Percentiles rank a stretch among this genome's conserved stretches.
Evolutionary conservation across 2,888 invertebrate species (phyloP).

Genomic region (Apamea monoglypha): DNA sequence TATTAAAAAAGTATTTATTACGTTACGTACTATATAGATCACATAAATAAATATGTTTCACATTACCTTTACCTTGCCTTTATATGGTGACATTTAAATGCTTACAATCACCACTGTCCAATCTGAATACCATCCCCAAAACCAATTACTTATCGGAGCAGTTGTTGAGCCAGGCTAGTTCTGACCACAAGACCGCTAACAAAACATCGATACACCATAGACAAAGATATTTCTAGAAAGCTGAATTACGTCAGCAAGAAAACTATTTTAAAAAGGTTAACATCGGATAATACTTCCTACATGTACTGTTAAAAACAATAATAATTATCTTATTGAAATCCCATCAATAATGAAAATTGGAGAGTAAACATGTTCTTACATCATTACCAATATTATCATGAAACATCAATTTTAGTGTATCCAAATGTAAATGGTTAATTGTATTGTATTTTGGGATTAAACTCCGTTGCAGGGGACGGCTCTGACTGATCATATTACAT

Average conservation of each 20-base stretch:
- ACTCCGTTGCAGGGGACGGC: slow-evolving; percentile 11
- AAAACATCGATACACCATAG: neutral
- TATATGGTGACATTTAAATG: slow-evolving; percentile 29
- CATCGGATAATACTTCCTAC: neutral
- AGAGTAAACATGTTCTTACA: neutral
- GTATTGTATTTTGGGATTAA: slow-evolving; percentile 1
- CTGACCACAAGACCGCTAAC: neutral
- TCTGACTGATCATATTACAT: neutral
- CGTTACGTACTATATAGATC: slow-evolving; percentile 24
- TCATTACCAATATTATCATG: slow-evolving; percentile 7
- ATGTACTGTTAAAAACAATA: slow-evolving; percentile 11
- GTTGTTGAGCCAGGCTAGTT: neutral
- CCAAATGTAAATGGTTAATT: neutral
- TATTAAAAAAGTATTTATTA: slow-evolving; percentile 4
- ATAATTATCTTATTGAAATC: neutral
- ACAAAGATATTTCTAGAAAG: slow-evolving; percentile 19
- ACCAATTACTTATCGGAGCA: neutral
- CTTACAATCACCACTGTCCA: slow-evolving; percentile 4
- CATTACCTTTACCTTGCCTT: slow-evolving; percentile 1
- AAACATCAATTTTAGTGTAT: neutral
- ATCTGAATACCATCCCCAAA: slow-evolving; percentile 8
- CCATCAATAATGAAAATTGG: neutral
- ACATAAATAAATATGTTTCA: slow-evolving; percentile 7
- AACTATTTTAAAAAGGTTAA: neutral
- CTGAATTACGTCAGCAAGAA: neutral